These are phyloP conservation scores for Pogonocichla stellata DNA, from an alignment of 2,113 vertebrate species.

Conservation along the genomic window DNA sequence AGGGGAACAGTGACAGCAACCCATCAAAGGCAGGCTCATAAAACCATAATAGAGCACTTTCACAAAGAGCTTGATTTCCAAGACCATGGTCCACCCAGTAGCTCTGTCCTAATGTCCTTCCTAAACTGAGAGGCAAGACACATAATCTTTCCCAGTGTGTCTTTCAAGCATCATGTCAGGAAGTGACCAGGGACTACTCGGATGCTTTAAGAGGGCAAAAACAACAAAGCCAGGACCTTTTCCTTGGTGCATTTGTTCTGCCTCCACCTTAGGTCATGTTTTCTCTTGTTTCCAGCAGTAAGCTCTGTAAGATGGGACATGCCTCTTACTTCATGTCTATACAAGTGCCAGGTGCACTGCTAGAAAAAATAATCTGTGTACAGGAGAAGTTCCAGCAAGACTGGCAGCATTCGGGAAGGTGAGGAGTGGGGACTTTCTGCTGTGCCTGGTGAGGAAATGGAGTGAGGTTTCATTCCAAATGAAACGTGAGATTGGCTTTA, in stretches of 20 bases:
- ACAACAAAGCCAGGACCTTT: neutral
- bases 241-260: neutral
- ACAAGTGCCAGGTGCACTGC: neutral
- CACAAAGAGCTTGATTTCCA: neutral
- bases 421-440: neutral
- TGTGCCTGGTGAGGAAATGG: neutral
- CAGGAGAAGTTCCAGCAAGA: neutral
- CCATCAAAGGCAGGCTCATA: neutral
- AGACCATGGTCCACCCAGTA: neutral
- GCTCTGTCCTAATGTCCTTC: neutral
- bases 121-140: neutral
- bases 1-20: neutral
- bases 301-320: neutral
- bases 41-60: neutral
- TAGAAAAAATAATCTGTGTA: neutral
- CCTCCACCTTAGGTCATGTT: neutral
- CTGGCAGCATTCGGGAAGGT: neutral
- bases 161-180: neutral
- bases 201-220: neutral
- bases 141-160: neutral
- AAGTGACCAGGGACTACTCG: neutral
- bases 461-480: neutral
- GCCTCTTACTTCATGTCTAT: neutral
- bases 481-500: neutral
- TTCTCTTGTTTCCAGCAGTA: neutral